A percentile compares a stretch with the other conserved stretches of the same genome.
Evolutionary conservation across 1,140 invertebrate species (phyloP).

Genomic region (Mactra quadrangularis): DNA sequence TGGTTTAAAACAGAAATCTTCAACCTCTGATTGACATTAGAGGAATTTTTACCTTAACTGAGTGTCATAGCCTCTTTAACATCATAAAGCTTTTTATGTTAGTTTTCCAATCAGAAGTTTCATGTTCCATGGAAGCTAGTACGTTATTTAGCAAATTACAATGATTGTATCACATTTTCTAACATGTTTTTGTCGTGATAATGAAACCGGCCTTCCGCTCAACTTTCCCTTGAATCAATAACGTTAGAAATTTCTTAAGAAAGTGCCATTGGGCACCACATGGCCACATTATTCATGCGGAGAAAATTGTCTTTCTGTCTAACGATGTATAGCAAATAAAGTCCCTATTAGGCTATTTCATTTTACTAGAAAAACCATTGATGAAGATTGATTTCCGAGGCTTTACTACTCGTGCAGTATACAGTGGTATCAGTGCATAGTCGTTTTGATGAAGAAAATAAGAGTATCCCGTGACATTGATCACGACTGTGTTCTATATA

Average conservation of each 20-base stretch:
- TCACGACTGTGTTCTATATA: too few species aligned
- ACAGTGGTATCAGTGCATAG: too few species aligned
- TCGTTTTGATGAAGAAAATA: too few species aligned
- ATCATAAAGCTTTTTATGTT: conserved; percentile 12
- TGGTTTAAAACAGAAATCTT: too few species aligned
- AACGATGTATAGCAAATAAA: conserved; percentile 3
- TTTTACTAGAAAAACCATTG: neutral
- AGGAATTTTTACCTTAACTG: too few species aligned
- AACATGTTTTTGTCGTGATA: conserved; percentile 5
- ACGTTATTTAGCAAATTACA: conserved; percentile 14
- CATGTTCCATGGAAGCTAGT: conserved; percentile 3
- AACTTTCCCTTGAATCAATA: neutral
- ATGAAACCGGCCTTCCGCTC: conserved; percentile 14
- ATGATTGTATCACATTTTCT: conserved; percentile 13
- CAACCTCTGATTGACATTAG: too few species aligned
- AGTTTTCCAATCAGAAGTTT: neutral
- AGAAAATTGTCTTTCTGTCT: conserved; percentile 30
- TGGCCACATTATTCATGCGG: conserved; percentile 7
- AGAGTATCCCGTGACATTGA: too few species aligned
- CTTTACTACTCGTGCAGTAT: too few species aligned
- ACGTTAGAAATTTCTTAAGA: neutral
- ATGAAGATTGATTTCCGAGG: conserved; percentile 2
- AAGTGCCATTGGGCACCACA: neutral
- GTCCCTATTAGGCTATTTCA: neutral
- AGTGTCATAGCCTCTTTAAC: too few species aligned